Evolutionary conservation across 2,888 invertebrate genomes (phyloP).

Genomic region (Macrosiphum euphorbiae): DNA sequence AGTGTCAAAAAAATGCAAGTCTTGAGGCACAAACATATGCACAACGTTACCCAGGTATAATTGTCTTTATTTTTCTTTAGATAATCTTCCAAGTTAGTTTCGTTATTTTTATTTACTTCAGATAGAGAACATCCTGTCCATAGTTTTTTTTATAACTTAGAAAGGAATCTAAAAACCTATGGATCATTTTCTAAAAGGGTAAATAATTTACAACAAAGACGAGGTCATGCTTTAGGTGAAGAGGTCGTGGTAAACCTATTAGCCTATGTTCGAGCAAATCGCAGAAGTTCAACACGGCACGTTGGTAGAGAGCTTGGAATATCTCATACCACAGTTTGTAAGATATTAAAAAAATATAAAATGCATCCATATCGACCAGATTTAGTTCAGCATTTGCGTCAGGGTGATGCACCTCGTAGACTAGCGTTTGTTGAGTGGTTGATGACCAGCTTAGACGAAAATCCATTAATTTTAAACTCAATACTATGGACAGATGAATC

Average conservation of each 20-base stretch:
- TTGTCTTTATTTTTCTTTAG: background rate
- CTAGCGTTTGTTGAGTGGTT: too few species aligned
- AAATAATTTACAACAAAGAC: slow-evolving; percentile 9
- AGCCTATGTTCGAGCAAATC: slow-evolving; percentile 22
- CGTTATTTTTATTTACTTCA: slow-evolving; percentile 13
- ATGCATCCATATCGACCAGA: too few species aligned
- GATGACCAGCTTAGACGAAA: too few species aligned
- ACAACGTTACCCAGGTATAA: background rate
- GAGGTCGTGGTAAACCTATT: slow-evolving; percentile 13
- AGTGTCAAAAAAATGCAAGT: background rate
- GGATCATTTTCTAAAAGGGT: slow-evolving; percentile 32
- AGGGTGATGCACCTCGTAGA: too few species aligned
- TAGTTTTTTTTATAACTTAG: slow-evolving; percentile 4
- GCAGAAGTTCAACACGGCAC: slow-evolving; percentile 1
- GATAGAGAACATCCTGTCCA: slow-evolving; percentile 16
- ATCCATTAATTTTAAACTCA: too few species aligned
- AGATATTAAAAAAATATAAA: background rate
- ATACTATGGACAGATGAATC: too few species aligned
- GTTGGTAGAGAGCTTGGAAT: slow-evolving; percentile 32
- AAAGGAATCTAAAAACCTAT: slow-evolving; percentile 34
- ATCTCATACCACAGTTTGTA: slow-evolving; percentile 10
- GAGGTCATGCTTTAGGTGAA: slow-evolving; percentile 29
- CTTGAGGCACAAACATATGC: background rate
- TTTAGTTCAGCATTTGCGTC: too few species aligned
- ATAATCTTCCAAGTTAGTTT: background rate